Conservation (phyloP, 2,888 invertebrate genomes). For the Creontiades dilutus region DNA sequence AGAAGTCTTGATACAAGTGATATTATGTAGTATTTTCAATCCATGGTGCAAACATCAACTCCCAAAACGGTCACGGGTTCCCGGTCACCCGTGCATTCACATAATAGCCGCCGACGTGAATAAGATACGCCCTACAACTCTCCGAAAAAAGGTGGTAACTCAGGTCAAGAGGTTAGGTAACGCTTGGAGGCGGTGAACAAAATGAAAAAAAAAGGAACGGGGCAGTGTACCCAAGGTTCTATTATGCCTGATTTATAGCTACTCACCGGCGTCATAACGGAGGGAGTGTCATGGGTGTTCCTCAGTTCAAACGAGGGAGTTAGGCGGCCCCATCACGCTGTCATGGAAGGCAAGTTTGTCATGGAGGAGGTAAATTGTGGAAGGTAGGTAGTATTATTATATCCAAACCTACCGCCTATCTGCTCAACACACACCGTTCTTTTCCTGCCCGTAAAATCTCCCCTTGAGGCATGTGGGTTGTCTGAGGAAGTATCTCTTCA, state of each 20-base stretch:
- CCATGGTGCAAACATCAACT: no score
- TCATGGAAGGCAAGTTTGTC: background rate
- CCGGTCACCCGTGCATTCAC: no score
- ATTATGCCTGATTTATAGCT: constrained; percentile 6
- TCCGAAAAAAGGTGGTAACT: background rate
- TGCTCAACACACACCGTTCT: background rate
- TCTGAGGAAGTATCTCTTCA: no score
- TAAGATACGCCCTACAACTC: no score
- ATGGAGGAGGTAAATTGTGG: background rate
- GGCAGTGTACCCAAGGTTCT: background rate
- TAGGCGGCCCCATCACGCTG: background rate
- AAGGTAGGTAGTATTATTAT: background rate
- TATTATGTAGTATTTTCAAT: no score
- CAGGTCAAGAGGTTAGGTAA: constrained; percentile 26
- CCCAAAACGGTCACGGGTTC: no score
- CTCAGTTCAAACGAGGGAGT: background rate
- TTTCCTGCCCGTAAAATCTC: background rate
- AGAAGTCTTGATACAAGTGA: no score
- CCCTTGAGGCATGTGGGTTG: no score
- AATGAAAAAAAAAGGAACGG: background rate
- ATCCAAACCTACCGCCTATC: background rate
- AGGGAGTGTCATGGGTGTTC: background rate
- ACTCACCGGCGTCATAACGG: background rate
- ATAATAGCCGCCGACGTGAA: no score
- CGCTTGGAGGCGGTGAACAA: background rate